Conservation (phyloP, 2,888 invertebrate genomes). For the Arenicola marina region DNA sequence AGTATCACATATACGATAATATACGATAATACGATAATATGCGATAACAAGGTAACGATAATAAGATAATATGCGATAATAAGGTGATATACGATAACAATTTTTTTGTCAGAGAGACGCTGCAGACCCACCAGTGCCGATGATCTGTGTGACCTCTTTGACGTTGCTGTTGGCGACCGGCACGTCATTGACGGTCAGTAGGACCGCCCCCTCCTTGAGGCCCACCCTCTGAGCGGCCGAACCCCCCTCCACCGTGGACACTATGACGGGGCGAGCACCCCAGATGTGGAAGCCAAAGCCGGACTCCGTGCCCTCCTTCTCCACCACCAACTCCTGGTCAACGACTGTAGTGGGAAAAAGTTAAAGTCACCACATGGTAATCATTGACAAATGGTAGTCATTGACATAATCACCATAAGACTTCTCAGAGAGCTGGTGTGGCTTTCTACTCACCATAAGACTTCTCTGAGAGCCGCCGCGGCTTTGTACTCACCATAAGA, state of each 20-base stretch:
- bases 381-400: too few relatives aligned
- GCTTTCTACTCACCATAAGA: too few relatives aligned
- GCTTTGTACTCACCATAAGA: too few relatives aligned
- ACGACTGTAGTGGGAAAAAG: too few relatives aligned
- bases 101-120: background rate
- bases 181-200: background rate
- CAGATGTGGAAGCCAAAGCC: conserved; percentile 5
- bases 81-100: background rate
- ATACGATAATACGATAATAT: background rate
- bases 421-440: too few relatives aligned
- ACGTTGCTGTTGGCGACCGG: background rate
- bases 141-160: background rate
- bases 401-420: too few relatives aligned
- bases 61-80: background rate
- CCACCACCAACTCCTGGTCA: too few relatives aligned
- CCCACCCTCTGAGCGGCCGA: background rate
- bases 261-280: background rate
- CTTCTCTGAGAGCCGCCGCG: too few relatives aligned
- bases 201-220: background rate
- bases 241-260: background rate
- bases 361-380: too few relatives aligned
- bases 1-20: too few relatives aligned
- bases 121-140: background rate
- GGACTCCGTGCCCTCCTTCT: too few relatives aligned
- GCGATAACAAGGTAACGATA: background rate